Evolutionary conservation across 2,113 vertebrate species (phyloP).

Genomic region (Peucedramus taeniatus): DNA sequence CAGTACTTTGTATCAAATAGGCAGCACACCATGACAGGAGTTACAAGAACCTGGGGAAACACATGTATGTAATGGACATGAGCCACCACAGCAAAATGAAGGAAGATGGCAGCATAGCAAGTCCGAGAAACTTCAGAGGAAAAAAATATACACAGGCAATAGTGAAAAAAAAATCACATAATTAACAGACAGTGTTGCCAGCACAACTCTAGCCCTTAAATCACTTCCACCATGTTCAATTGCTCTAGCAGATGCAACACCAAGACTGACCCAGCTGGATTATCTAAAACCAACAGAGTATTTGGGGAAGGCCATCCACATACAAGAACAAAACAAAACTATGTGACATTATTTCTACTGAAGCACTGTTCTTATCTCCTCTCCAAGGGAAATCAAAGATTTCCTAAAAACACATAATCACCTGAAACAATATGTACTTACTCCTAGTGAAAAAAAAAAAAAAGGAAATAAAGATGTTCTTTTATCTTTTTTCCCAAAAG

Average conservation of each 20-base stretch:
- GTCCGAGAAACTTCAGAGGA: neutral
- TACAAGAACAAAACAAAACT: slow-evolving; percentile 25
- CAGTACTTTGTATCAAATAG: rapidly evolving
- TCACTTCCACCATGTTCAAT: neutral
- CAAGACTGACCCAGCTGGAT: slow-evolving; percentile 7
- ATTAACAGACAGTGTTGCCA: neutral
- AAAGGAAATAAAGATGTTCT: neutral
- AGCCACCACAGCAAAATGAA: neutral
- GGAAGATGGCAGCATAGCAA: neutral
- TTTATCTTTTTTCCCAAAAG: neutral
- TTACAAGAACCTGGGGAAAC: neutral
- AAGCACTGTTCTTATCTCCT: neutral
- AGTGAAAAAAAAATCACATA: neutral
- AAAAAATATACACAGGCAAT: neutral
- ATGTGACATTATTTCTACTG: neutral
- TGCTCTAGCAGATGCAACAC: neutral
- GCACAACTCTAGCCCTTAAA: neutral
- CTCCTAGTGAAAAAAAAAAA: neutral
- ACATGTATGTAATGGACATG: rapidly evolving
- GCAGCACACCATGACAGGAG: neutral
- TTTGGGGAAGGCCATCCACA: neutral
- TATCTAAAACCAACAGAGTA: slow-evolving; percentile 20
- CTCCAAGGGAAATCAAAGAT: slow-evolving; percentile 19
- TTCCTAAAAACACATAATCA: neutral
- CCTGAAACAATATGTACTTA: neutral